phyloP scores from a whole-genome alignment of 2,113 vertebrate genomes.

The Chamaea fasciata region DNA sequence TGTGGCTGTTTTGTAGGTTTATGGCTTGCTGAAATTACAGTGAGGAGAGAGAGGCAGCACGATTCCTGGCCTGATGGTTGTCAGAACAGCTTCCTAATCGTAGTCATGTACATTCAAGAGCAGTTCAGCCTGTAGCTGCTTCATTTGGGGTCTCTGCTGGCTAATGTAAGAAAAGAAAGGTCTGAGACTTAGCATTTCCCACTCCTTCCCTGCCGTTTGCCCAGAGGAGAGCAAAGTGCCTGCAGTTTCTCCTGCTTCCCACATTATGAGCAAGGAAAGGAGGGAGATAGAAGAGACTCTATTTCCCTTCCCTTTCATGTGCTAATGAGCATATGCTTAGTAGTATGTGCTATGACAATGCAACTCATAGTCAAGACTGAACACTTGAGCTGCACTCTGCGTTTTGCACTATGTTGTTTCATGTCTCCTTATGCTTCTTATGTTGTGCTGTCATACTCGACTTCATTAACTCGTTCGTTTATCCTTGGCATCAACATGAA shows the following conservation, averaged over 20 bases:
- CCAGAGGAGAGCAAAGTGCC: neutral
- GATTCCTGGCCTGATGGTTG: neutral
- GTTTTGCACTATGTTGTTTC: neutral
- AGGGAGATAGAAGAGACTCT: neutral
- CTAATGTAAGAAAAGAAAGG: neutral
- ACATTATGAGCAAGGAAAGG: neutral
- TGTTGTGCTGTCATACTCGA: constrained; percentile 9
- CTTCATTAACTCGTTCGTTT: neutral
- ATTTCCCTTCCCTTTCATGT: neutral
- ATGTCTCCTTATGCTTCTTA: neutral
- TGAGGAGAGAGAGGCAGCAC: neutral
- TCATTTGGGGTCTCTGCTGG: neutral
- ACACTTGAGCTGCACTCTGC: neutral
- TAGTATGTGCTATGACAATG: neutral
- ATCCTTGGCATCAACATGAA: neutral
- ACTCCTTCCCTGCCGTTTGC: neutral
- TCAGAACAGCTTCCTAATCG: neutral
- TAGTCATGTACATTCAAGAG: neutral
- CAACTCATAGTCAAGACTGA: neutral
- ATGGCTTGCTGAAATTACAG: neutral
- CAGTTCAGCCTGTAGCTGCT: neutral
- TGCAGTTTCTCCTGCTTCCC: neutral
- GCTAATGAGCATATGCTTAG: neutral
- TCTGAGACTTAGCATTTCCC: neutral
- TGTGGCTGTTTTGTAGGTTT: neutral